These are phyloP conservation scores for Netelia fuscicornis DNA, from an alignment of 2,888 invertebrate genomes.

Conservation along the genomic window DNA sequence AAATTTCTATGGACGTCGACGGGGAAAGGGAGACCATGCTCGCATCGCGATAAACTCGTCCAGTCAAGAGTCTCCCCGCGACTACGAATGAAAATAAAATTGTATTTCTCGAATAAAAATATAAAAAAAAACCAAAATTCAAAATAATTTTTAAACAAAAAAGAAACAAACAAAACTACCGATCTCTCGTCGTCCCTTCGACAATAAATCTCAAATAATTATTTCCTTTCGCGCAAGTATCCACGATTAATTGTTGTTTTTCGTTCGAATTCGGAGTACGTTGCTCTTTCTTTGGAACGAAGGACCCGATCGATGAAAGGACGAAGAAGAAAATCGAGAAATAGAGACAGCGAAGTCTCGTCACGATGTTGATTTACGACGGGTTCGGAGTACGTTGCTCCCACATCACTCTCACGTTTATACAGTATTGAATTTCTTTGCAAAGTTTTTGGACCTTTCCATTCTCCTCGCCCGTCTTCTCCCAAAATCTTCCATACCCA, in stretches of 20 bases:
- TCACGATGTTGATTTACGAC: slow-evolving; percentile 37
- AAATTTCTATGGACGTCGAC: slow-evolving; percentile 41
- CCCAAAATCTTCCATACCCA: not conserved
- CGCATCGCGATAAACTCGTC: slow-evolving; percentile 28
- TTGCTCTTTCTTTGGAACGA: not conserved
- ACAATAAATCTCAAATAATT: no score
- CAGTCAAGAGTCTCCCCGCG: slow-evolving; percentile 19
- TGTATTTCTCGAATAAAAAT: no score
- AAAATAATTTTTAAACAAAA: no score
- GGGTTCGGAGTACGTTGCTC: not conserved
- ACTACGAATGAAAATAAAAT: no score
- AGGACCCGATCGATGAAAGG: not conserved
- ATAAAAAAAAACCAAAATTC: no score
- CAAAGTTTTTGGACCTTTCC: slow-evolving; percentile 10
- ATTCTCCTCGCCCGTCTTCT: not conserved
- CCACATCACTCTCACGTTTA: slow-evolving; percentile 21
- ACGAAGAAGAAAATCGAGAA: not conserved
- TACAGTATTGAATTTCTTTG: slow-evolving; percentile 34
- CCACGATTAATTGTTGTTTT: no score
- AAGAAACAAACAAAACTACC: no score
- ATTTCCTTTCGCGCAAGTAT: no score
- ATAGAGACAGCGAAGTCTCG: not conserved
- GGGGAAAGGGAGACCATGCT: slow-evolving; percentile 10
- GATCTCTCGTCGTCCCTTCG: no score
- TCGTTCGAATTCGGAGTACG: no score